These are phyloP conservation scores for Chrysopilus asiliformis DNA, from an alignment of 2,888 invertebrate species.

Conservation along the genomic window DNA sequence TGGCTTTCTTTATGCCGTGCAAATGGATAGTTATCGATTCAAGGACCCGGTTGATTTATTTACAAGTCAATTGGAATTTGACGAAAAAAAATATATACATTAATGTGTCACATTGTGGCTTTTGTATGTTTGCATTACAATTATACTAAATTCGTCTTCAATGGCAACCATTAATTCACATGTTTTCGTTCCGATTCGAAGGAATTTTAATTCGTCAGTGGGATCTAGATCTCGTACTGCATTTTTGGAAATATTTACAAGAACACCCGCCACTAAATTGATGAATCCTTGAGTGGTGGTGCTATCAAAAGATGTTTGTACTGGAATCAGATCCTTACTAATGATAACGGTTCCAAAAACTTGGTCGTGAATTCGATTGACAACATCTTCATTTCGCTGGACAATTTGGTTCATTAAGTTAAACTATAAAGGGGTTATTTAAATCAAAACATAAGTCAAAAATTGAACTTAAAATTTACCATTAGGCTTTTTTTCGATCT, in stretches of 20 bases:
- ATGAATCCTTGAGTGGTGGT: conserved; percentile 26
- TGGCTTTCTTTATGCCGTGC: too few species aligned
- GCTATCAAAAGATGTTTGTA: conserved; percentile 26
- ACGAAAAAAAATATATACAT: too few species aligned
- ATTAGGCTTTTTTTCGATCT: too few species aligned
- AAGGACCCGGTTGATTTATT: too few species aligned
- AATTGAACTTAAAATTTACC: too few species aligned
- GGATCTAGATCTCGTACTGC: conserved; percentile 28
- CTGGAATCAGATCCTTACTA: conserved; percentile 22
- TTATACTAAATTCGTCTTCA: conserved; percentile 27
- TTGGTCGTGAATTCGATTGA: conserved; percentile 26
- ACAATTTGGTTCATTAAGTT: conserved; percentile 24
- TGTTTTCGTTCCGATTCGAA: conserved; percentile 29
- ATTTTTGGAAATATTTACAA: conserved; percentile 23
- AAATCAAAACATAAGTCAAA: too few species aligned
- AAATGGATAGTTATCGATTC: too few species aligned
- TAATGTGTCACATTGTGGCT: too few species aligned
- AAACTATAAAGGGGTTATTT: too few species aligned
- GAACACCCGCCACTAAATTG: conserved; percentile 21
- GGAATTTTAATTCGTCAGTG: conserved; percentile 25
- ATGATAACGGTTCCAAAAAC: conserved; percentile 24
- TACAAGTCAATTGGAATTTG: too few species aligned
- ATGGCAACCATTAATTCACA: conserved; percentile 29
- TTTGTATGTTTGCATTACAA: conserved; percentile 24
- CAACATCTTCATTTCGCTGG: conserved; percentile 19